Conservation (phyloP, 1,140 invertebrate species). For the Lysiphlebus fabarum region DNA sequence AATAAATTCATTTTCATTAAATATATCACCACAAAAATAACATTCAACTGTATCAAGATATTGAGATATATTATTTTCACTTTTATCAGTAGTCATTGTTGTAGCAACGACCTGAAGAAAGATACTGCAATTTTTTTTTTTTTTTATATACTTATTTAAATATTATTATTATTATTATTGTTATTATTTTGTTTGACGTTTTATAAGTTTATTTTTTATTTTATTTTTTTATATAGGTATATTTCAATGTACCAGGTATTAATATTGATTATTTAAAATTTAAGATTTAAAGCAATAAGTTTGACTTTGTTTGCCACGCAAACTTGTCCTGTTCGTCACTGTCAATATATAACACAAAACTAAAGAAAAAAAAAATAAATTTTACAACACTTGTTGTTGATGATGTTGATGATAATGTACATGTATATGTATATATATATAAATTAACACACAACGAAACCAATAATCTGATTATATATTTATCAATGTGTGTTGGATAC, state of each 20-base stretch:
- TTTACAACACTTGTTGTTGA: too few species aligned
- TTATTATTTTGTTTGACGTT: neutral
- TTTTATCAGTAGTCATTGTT: neutral
- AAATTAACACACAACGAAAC: neutral
- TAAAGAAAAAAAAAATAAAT: too few species aligned
- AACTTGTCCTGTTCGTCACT: too few species aligned
- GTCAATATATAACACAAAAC: too few species aligned
- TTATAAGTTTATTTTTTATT: neutral
- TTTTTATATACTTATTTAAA: neutral
- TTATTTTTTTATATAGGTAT: too few species aligned
- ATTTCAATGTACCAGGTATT: neutral
- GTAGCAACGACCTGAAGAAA: neutral
- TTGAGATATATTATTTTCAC: neutral
- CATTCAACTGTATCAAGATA: conserved; percentile 36
- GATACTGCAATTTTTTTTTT: conserved; percentile 1
- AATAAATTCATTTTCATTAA: conserved; percentile 57
- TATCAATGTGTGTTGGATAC: too few species aligned
- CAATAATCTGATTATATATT: conserved; percentile 5
- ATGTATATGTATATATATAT: too few species aligned
- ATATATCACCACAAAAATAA: conserved; percentile 63
- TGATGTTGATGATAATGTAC: too few species aligned
- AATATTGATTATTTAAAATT: too few species aligned
- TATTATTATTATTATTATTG: neutral
- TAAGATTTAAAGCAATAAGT: too few species aligned
- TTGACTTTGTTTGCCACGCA: too few species aligned